Evolutionary conservation across 2,888 invertebrate genomes (phyloP).

Genomic region (Dryobotodes eremita): DNA sequence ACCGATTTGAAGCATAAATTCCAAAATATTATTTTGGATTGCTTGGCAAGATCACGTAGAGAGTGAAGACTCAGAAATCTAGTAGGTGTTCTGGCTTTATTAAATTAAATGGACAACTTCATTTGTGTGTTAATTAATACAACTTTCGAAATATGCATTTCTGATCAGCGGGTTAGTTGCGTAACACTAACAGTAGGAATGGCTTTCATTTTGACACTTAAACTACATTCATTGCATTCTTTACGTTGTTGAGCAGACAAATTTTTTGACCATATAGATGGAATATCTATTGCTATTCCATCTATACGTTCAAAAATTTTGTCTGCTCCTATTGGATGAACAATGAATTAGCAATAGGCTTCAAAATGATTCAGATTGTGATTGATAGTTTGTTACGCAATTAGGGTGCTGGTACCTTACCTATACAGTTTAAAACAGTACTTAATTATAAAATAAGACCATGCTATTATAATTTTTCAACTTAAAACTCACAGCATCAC

Average conservation of each 20-base stretch:
- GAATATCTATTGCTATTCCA: too few species aligned
- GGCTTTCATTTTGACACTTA: too few species aligned
- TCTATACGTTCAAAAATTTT: too few species aligned
- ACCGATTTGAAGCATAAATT: conserved; percentile 72
- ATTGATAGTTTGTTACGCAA: too few species aligned
- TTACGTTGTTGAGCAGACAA: too few species aligned
- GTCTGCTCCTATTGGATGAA: too few species aligned
- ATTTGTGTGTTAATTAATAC: conserved; percentile 15
- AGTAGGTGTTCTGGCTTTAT: conserved; percentile 7
- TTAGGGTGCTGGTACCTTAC: too few species aligned
- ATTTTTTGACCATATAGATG: too few species aligned
- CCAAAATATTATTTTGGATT: conserved; percentile 56
- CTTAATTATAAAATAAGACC: conserved; percentile 22
- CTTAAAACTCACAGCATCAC: conserved; percentile 60
- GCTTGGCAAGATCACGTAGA: conserved; percentile 16
- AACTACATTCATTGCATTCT: too few species aligned
- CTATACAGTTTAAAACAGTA: background rate
- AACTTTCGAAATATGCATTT: conserved; percentile 25
- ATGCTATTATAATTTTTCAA: conserved; percentile 68
- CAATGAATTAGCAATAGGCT: too few species aligned
- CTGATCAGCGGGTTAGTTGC: background rate
- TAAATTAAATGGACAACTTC: conserved; percentile 10
- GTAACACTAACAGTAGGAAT: too few species aligned
- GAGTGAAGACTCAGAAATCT: conserved; percentile 10
- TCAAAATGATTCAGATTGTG: too few species aligned